phyloP scores from a whole-genome alignment of 2,797 vertebrate genomes.

The Prionace glauca region DNA sequence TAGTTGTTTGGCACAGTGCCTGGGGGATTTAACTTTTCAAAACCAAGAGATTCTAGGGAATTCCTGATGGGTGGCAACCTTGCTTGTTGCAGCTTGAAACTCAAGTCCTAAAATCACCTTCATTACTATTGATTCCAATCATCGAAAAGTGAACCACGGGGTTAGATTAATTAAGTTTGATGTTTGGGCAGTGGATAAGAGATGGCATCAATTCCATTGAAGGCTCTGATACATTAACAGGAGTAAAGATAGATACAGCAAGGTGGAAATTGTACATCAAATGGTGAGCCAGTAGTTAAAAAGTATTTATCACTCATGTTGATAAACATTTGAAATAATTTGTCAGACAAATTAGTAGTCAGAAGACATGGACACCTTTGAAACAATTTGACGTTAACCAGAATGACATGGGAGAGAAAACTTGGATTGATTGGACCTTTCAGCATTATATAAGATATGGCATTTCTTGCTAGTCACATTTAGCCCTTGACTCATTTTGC shows the following conservation, averaged over 20 bases:
- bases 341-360: background rate
- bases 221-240: background rate
- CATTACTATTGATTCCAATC: background rate
- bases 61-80: background rate
- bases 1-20: background rate
- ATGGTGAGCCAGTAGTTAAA: background rate
- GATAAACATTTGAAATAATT: background rate
- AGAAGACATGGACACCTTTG: background rate
- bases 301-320: background rate
- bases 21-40: background rate
- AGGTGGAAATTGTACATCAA: background rate
- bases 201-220: background rate
- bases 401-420: background rate
- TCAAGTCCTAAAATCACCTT: background rate
- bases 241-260: background rate
- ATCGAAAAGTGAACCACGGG: background rate
- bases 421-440: background rate
- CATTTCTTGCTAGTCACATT: background rate
- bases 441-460: background rate
- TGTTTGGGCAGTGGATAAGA: background rate
- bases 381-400: background rate
- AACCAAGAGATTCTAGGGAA: background rate
- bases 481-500: background rate
- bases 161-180: background rate
- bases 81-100: background rate